phyloP scores from a whole-genome alignment of 1,140 invertebrate genomes.

The Acyrthosiphon pisum region DNA sequence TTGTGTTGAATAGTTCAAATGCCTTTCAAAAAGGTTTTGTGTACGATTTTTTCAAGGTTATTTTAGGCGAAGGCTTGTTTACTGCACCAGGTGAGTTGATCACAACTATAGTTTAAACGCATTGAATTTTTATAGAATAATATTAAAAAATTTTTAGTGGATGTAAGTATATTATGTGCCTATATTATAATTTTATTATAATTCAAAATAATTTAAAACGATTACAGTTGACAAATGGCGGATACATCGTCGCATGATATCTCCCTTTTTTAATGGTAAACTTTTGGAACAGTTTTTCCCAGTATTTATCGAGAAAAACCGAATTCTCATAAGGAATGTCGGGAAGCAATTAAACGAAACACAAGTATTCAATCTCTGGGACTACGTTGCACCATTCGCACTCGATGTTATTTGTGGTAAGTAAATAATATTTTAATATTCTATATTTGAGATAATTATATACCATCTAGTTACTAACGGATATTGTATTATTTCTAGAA shows the following conservation, averaged over 20 bases:
- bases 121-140: not conserved
- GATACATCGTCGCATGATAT: not conserved
- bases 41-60: slow-evolving; percentile 60
- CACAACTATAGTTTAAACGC: too few species aligned
- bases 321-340: slow-evolving; percentile 65
- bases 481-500: slow-evolving; percentile 67
- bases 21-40: slow-evolving; percentile 58
- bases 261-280: not conserved
- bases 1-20: slow-evolving; percentile 60
- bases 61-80: slow-evolving; percentile 59
- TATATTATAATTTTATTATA: not conserved
- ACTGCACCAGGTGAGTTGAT: slow-evolving; percentile 59
- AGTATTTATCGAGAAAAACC: slow-evolving; percentile 77
- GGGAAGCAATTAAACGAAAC: slow-evolving; percentile 59
- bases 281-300: slow-evolving; percentile 67
- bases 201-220: not conserved
- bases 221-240: not conserved
- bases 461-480: not conserved
- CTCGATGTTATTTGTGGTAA: slow-evolving; percentile 83
- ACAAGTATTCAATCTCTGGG: slow-evolving; percentile 60
- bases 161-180: not conserved
- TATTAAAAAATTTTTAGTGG: not conserved
- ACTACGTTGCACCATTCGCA: slow-evolving; percentile 73
- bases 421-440: slow-evolving; percentile 50
- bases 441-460: not conserved